A percentile compares a stretch with the other conserved stretches of the same genome.
These are phyloP conservation scores for Ceratosolen fusciceps DNA, from an alignment of 1,140 invertebrate genomes.

Conservation along the genomic window DNA sequence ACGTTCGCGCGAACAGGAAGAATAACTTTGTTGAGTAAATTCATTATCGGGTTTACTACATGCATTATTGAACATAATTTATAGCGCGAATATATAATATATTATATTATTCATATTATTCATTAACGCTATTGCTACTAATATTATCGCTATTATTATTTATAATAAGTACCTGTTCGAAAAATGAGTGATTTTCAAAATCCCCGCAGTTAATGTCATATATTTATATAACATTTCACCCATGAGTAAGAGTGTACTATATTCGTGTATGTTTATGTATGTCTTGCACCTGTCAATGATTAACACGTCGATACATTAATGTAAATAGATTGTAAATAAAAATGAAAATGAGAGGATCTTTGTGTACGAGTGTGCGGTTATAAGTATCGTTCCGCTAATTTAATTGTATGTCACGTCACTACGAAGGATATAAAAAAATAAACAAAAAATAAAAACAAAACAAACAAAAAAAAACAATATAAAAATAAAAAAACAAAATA, in stretches of 20 bases:
- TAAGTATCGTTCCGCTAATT: slow-evolving; percentile 11
- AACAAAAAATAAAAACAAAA: too few species aligned
- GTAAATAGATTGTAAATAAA: slow-evolving; percentile 44
- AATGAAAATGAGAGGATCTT: slow-evolving; percentile 20
- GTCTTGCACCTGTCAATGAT: neutral
- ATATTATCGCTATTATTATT: slow-evolving; percentile 29
- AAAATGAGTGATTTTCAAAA: slow-evolving; percentile 22
- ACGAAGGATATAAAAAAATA: neutral
- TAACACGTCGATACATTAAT: slow-evolving; percentile 38
- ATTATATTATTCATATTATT: neutral
- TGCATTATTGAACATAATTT: slow-evolving; percentile 12
- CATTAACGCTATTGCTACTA: neutral
- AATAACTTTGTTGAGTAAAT: slow-evolving; percentile 17
- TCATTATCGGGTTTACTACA: slow-evolving; percentile 1
- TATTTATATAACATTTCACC: neutral
- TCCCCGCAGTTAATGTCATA: slow-evolving; percentile 1
- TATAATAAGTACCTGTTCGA: slow-evolving; percentile 40
- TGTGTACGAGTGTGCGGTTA: slow-evolving; percentile 10
- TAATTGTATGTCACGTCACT: slow-evolving; percentile 13
- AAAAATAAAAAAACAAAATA: neutral
- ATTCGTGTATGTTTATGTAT: neutral
- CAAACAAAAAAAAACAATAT: too few species aligned
- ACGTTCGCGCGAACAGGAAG: neutral
- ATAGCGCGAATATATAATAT: neutral
- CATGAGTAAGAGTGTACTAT: neutral